phyloP scores from a whole-genome alignment of 2,113 vertebrate genomes.

The Columbina picui region DNA sequence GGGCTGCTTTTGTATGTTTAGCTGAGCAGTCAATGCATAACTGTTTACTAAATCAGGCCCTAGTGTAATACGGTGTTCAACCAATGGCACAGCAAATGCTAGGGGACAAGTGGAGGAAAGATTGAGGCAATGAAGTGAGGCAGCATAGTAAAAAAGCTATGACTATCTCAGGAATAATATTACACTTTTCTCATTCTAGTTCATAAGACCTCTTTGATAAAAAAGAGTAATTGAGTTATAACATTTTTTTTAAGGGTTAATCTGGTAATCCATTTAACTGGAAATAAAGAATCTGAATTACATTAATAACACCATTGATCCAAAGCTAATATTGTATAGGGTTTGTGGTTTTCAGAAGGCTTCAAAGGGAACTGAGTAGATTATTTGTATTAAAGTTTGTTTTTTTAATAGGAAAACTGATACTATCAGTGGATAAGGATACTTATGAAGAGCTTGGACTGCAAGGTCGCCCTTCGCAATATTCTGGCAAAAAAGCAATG shows the following conservation, averaged over 20 bases:
- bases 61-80: not conserved
- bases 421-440: conserved; percentile 92
- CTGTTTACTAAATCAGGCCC: not conserved
- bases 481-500: conserved; percentile 80
- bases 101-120: not conserved
- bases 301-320: not conserved
- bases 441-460: conserved; percentile 90
- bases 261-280: not conserved
- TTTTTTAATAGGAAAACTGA: conserved; percentile 82
- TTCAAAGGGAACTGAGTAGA: not conserved
- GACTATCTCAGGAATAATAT: not conserved
- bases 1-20: not conserved
- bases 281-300: not conserved
- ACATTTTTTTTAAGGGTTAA: not conserved
- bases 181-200: not conserved
- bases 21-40: not conserved
- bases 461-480: conserved; percentile 85
- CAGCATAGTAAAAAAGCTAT: not conserved
- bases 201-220: not conserved
- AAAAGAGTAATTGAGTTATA: not conserved
- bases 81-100: not conserved
- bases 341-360: not conserved
- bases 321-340: not conserved
- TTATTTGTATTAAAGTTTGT: not conserved
- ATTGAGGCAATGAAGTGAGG: not conserved